Conservation (phyloP, 2,797 vertebrate species). For the Clarias platycephalus region DNA sequence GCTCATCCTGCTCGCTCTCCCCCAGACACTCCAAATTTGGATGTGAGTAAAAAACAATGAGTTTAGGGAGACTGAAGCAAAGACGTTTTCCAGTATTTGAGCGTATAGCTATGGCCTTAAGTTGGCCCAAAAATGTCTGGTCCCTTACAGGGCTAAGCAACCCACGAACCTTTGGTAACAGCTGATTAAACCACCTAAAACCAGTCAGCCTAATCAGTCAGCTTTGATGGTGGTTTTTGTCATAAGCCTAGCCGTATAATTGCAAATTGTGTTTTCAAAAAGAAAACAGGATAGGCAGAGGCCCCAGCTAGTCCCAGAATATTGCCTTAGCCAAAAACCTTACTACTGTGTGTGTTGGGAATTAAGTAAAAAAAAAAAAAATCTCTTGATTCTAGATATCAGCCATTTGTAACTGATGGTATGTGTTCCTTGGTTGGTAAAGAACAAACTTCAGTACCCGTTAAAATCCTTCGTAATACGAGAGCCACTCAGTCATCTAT, state of each 20-base stretch:
- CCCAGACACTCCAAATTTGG: neutral
- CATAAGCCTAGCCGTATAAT: neutral
- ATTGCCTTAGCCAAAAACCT: neutral
- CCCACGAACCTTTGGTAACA: no score
- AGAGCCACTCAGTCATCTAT: neutral
- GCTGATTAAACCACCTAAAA: neutral
- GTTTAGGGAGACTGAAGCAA: neutral
- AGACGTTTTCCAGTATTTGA: neutral
- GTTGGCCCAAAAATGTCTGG: neutral
- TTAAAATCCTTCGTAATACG: neutral
- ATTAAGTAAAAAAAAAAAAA: neutral
- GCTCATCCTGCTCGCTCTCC: no score
- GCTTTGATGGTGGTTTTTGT: neutral
- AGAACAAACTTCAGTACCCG: neutral
- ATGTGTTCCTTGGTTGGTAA: neutral
- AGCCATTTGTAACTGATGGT: conserved; percentile 6
- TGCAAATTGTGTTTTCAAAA: neutral
- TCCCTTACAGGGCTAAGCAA: neutral
- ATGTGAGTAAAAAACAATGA: neutral
- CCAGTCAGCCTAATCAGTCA: neutral
- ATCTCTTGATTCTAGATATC: neutral
- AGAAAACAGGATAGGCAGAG: neutral
- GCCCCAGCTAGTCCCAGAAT: neutral
- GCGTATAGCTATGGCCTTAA: neutral
- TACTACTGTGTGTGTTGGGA: neutral